Base-by-base conservation (phyloP, 1,140 invertebrate species). In the Leguminivora glycinivorella region DNA sequence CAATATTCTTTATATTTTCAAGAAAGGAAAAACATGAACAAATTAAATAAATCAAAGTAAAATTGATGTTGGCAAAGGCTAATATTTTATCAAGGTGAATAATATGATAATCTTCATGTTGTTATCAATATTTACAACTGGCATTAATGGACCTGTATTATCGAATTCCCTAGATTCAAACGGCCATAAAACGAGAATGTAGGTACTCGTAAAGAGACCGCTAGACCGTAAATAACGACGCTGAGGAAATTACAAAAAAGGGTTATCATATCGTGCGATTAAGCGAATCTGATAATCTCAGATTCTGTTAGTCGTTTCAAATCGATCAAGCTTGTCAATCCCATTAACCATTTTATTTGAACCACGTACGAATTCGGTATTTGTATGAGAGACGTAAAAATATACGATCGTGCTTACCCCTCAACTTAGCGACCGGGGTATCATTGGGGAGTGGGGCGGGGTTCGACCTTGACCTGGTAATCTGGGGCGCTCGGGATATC, bases 401-500 rank as follows among this genome's bases (percentile, higher is more conserved):
- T 34, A 29, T 58, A 70, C 56, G 56, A 26, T 43, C 63, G 69
- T 76, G 72, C 72, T 78, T 78, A 63, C 71, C 70, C 70, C 68
- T 71, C 74, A 72, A 74, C 78, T 78, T 74, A 73, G 72, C 68
- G 47, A 56, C 40, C 26, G 58, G 17, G 31, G 58, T 63, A n/a
- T 34, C 58, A 29, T 31, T 31, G 58, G 25, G 47, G 19, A 19
- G 47, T 9, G 47, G 29, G 56, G 56, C 56, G 56, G 67, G 40
- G 34, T 63, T 40, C 34, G 74, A 17, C 77, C 77, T 76, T 79
- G 77, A 76, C 75, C 75, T 38, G 34, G 69, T 60, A 29, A 17
- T 75, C 58, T 75, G 67, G 74, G 67, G 31, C 71, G 68, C 70
- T n/a, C 58, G 26, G 58, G 31, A 63, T 63, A 63, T 63, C 58